phyloP scores from a whole-genome alignment of 2,113 vertebrate species.

The Perccottus glenii region DNA sequence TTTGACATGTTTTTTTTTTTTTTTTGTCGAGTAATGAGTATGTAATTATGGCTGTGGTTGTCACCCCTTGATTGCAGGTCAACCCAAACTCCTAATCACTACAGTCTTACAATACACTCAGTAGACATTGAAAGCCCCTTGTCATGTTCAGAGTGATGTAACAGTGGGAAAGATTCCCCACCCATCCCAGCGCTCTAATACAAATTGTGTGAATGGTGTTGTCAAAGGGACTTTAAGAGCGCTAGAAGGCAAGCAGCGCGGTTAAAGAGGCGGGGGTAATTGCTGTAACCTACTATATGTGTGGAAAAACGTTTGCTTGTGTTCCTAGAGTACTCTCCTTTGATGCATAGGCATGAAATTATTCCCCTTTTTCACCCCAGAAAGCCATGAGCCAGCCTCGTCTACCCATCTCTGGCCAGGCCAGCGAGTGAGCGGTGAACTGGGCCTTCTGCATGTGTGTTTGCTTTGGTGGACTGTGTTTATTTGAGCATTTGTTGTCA shows the following conservation, averaged over 20 bases:
- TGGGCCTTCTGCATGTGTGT: conserved; percentile 37
- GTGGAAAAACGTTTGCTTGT: conserved; percentile 73
- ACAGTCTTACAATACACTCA: neutral
- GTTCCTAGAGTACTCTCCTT: conserved; percentile 62
- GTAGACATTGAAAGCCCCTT: conserved; percentile 7
- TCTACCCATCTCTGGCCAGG: conserved; percentile 34
- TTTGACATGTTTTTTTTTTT: conserved; percentile 20
- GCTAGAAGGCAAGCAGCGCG: conserved; percentile 51
- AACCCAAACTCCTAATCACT: conserved; percentile 6
- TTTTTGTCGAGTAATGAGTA: conserved; percentile 8
- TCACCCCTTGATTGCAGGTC: conserved; percentile 10
- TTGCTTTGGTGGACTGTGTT: conserved; percentile 32
- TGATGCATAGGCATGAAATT: conserved; percentile 73
- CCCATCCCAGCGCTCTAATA: conserved; percentile 3
- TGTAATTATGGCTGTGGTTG: conserved; percentile 35
- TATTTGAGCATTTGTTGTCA: conserved; percentile 42
- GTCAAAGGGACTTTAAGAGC: conserved; percentile 49
- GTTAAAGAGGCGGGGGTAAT: conserved; percentile 76
- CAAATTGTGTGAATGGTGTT: conserved; percentile 11
- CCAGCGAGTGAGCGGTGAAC: conserved; percentile 7
- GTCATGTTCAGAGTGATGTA: conserved; percentile 57
- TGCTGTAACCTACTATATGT: conserved; percentile 73
- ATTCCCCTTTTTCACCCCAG: conserved; percentile 63
- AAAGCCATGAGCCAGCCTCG: conserved; percentile 45
- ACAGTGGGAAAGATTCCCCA: conserved; percentile 51